Evolutionary conservation across 1,140 invertebrate genomes (phyloP).

Genomic region (Ruditapes philippinarum): DNA sequence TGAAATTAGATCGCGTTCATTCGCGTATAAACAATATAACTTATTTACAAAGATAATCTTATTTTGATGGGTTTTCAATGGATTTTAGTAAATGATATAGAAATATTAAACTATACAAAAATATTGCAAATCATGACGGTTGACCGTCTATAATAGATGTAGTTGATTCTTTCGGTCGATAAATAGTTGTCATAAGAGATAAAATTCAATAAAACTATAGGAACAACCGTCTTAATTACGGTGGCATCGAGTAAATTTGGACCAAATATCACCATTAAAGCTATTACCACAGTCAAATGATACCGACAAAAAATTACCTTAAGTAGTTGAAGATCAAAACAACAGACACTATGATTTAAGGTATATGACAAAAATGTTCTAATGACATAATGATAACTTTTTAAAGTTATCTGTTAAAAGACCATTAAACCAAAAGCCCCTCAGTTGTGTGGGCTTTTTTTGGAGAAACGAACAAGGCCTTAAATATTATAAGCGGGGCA

Average conservation of each 20-base stretch:
- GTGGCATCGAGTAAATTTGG: not conserved
- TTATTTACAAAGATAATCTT: conserved; percentile 31
- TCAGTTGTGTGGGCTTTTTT: too few relatives aligned
- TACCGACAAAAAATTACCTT: too few relatives aligned
- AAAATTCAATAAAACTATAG: conserved; percentile 33
- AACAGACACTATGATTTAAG: too few relatives aligned
- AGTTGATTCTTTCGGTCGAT: not conserved
- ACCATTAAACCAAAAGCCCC: too few relatives aligned
- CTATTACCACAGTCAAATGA: not conserved
- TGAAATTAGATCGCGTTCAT: conserved; percentile 36
- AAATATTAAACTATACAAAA: conserved; percentile 40
- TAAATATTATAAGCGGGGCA: too few relatives aligned
- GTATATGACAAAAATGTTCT: too few relatives aligned
- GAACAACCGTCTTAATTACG: not conserved
- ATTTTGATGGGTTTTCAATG: not conserved
- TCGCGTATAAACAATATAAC: conserved; percentile 8
- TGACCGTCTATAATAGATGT: not conserved
- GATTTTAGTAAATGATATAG: conserved; percentile 24
- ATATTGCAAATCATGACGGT: conserved; percentile 30
- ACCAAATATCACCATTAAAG: not conserved
- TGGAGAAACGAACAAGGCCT: too few relatives aligned
- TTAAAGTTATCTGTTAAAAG: too few relatives aligned
- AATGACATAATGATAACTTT: too few relatives aligned
- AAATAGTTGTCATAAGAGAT: conserved; percentile 11
- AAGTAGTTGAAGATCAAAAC: too few relatives aligned